Base-by-base conservation (phyloP, 2,888 invertebrate genomes). In the Tricholauxania praeusta region DNA sequence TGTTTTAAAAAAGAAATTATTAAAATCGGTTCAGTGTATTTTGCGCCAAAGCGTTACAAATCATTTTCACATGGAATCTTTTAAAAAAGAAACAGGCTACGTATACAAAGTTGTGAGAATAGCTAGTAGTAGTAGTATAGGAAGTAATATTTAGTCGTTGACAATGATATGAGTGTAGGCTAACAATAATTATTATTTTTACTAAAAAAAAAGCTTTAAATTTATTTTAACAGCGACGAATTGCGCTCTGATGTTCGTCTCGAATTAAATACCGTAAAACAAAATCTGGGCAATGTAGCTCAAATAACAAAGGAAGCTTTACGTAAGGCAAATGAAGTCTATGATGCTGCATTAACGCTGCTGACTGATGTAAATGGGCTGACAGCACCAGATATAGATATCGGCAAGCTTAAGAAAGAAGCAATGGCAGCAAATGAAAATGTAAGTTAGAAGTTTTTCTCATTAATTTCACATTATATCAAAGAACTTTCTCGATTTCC, bases 361-460 rank as follows among this genome's bases (percentile, higher is more conserved):
- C 91, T 95, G 78, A 92, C 92, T 1, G 93, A 95, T 79, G 94
- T 96, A 1, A 92, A 93, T 75, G 92, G 93, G 52, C 90, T 97
- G 0, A 89, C 91, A 47, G 89, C 96, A 28, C 97, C 97, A 0
- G 90, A 91, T 39, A 91, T 96, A 17, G 92, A 97, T 83, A 89
- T 94, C 0, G 89, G 89, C 1, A 88, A 90, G 76, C 88, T 97
- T 69, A 92, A 92, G 78, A 89, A 89, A 5, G 92, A 93, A 74
- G 92, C 96, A 0, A 85, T 80, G 80, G 79, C 80, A 12, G 92
- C 96, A 77, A 93, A 92, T 78, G 89, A 89, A 69, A 92, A 93
- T 84, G 94, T 93, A 85, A 63, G 47, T 67, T 12, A 0, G 19
- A 39, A 12, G 14, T 14, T 12, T 8, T 17, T 32, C 48, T 12